Base-by-base conservation (phyloP, 2,888 invertebrate species). In the Nipponacmea schrenckii region DNA sequence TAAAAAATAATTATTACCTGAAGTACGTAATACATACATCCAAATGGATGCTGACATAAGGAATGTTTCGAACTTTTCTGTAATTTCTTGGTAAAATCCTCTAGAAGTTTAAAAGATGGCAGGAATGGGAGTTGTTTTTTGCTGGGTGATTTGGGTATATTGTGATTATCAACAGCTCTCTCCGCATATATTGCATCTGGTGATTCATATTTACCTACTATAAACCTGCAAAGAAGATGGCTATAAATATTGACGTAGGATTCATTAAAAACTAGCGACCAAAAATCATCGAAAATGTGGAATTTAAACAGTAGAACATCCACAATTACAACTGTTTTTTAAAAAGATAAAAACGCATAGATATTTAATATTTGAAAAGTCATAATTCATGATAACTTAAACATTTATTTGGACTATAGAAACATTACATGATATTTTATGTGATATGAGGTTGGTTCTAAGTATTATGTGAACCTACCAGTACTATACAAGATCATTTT, bases 11-110 rank as follows among this genome's bases (percentile, higher is more conserved):
- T 12, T 66, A 62, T 68, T 73, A 83, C 83, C 80, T 80, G 65
- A 17, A 81, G 67, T n/a, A 77, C 71, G 73, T 83, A 82, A 73
- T 78, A 74, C 3, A 77, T 65, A 78, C 84, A 84, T 62, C 82
- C 76, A 72, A 79, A 65, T 44, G 71, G 68, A 70, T 84, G 84
- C 66, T 73, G 77, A 73, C 84, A 84, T 8, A 77, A 67, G 0
- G 15, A 20, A 71, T 84, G 84, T 45, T 75, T 76, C 1, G 80
- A 78, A 70, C 76, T 73, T 3, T 68, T 44, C 20, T 46, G 24
- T 10, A 69, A 45, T n/a, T 24, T 63, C 26, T 31, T 3, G 15
- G 20, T 39, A 63, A 48, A 26, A 24, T 39, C 45, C 5, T 14
- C 45, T 3, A 63, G 20, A 62, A 46, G 24, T 66, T 24, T 68